Base-by-base conservation (phyloP, 2,888 invertebrate genomes). In the Drosophila glabriapex region DNA sequence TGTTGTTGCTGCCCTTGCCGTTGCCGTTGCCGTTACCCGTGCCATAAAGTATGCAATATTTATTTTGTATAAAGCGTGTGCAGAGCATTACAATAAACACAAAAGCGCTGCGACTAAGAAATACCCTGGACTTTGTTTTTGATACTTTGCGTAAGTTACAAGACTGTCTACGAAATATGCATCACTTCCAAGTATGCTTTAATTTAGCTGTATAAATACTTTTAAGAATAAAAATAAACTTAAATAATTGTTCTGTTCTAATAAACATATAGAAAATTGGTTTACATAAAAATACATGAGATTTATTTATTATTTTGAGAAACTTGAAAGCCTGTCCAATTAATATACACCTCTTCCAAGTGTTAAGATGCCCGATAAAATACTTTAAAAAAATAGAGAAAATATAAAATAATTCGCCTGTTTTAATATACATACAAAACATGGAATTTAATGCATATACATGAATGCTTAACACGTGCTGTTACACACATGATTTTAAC, bases 1-100 rank as follows among this genome's bases (percentile, higher is more conserved):
- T 64, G 61, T 53, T 66, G 68, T 67, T 64, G 82, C 68, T 77
- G 61, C 43, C 39, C 56, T 49, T 65, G 69, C 68, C 60, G 75
- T 75, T 73, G 68, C 41, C 46, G 58, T 29, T 76, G 66, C 35
- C 56, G 68, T 53, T 63, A 64, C 73, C 68, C 52, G 71, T 43
- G 78, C 83, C 83, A 74, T 88, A 82, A 87, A 87, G 89, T 87
- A 89, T 87, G 87, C 90, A 87, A 87, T 90, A 87, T 87, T 87
- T 87, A 90, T 87, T 85, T 83, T 79, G 88, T 88, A 85, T 85
- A 80, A 85, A 88, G 80, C 86, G 83, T 81, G 90, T 85, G 90
- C 86, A 72, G 68, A 72, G 64, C 78, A 90, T 83, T 73, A 83
- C 76, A 82, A 73, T 49, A 53, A 53, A 64, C 55, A 68, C 49